Evolutionary conservation across 2,113 vertebrate species (phyloP), one percentile per base, ranked within the genome.

Genomic region (Xenopus laevis): DNA sequence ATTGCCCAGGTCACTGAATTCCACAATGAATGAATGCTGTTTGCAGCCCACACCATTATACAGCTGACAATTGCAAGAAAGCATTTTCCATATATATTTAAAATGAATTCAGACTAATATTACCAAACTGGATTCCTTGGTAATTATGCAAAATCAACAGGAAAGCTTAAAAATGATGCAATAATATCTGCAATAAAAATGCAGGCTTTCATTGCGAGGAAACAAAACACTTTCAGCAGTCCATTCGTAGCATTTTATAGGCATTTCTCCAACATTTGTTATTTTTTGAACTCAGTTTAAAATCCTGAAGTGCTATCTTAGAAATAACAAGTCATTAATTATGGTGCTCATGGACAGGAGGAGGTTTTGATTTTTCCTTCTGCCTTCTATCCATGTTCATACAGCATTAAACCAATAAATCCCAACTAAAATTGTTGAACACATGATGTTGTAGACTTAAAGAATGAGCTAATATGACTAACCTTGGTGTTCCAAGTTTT

Each of bases 301-400:
- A 64, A 69, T 70, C 30, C 47, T 55, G 67, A 70, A 59, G 66
- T 64, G 67, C 59, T 69, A 46, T 69, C 63, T 55, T 76, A 76
- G 66, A 63, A 77, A 77, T 77, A 77, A 70, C 74, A 77, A 77
- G 67, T 77, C 74, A 70, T 77, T 77, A 77, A 77, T 77, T 77
- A 77, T 69, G 13, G 15, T 15, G 30, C 60, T 77, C 30, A 64
- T 18, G 53, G 63, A 70, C 67, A 77, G 59, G 62, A 59, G 60
- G 59, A 27, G 30, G 33, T 45, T 13, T 77, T 64, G 13, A 60
- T 45, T 62, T 45, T 57, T 77, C 66, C 21, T 40, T 7, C 50
- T 70, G 74, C 67, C 74, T 18, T 40, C 30, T 70, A 30, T 63
- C 47, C 74, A 69, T 46, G 55, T 77, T 57, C 60, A 44, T 68